A percentile compares a stretch with the other conserved stretches of the same genome.
phyloP scores from a whole-genome alignment of 2,797 vertebrate genomes.

The Decapterus maruadsi region DNA sequence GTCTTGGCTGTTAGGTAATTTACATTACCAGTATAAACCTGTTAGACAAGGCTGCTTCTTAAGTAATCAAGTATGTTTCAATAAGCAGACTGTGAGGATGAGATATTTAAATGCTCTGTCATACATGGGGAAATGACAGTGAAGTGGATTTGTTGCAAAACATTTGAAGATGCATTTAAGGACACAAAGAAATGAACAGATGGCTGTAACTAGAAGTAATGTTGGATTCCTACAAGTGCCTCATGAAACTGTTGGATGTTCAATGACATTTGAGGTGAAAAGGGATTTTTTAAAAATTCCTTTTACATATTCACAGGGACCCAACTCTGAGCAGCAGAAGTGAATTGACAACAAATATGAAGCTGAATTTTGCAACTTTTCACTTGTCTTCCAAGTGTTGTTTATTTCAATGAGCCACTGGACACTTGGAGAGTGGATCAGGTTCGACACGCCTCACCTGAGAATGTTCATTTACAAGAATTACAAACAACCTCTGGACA shows the following conservation, averaged over 20 bases:
- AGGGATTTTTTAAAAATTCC: background rate
- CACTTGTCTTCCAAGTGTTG: background rate
- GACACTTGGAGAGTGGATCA: no score
- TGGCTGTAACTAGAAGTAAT: background rate
- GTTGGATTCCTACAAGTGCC: background rate
- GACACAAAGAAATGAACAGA: background rate
- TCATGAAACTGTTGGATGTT: background rate
- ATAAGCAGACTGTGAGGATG: conserved; percentile 1
- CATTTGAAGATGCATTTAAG: background rate
- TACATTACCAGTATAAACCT: background rate
- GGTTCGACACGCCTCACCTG: accelerated
- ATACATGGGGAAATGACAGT: conserved; percentile 10
- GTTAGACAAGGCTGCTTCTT: background rate
- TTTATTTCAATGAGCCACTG: background rate
- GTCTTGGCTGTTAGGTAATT: background rate
- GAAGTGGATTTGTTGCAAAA: background rate
- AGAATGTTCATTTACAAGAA: background rate
- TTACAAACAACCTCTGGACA: background rate
- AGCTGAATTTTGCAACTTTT: background rate
- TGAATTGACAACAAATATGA: background rate
- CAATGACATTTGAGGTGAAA: background rate
- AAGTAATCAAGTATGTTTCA: background rate
- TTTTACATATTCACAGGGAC: background rate
- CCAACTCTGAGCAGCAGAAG: background rate
- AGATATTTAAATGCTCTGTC: background rate